Base-by-base conservation (phyloP, 2,797 vertebrate genomes). In the Triplophysa yarkandensis region DNA sequence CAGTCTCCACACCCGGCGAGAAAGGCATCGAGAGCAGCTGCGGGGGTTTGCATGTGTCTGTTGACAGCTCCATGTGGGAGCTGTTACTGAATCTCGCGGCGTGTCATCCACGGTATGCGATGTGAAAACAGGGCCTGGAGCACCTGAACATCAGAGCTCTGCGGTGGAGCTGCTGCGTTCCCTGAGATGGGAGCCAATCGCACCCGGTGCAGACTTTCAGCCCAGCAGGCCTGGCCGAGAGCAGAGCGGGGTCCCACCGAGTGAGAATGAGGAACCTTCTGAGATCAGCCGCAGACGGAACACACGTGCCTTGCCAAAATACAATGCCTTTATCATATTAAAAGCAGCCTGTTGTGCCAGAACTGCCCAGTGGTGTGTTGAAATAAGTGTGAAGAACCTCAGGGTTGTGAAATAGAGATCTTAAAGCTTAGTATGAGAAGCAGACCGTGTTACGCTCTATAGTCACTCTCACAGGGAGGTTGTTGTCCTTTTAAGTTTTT, bases 31-130 rank as follows among this genome's bases (percentile, higher is more conserved):
- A 66, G 41, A 25, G n/a, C 62, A 32, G 64, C 71, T 10, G 39
- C 23, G 14, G 48, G 65, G 69, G 34, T 48, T 60, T 52, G 50
- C 19, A 34, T 52, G n/a, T 67, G 69, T 77, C 70, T 74, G 75
- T 77, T 73, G 65, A 55, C 66, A 46, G 58, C 66, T 69, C 58
- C 70, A 73, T 69, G 78, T 65, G 70, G 70, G 65, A 58, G 65
- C 52, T 32, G 58, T 74, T 68, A 63, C 64, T 65, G 25, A 46
- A 28, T 50, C 43, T 66, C 43, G 21, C 19, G 34, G 78, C 61
- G 21, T 52, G 69, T 71, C 69, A 74, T 71, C 65, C 30, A 32
- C 69, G 69, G 66, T 69, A 68, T 64, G 69, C 13, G 27, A 62
- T 64, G 65, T 65, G 66, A 69, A 74, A 65, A 69, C 57, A 44